phyloP scores from a whole-genome alignment of 2,113 vertebrate genomes.

The Hemichromis elongatus region DNA sequence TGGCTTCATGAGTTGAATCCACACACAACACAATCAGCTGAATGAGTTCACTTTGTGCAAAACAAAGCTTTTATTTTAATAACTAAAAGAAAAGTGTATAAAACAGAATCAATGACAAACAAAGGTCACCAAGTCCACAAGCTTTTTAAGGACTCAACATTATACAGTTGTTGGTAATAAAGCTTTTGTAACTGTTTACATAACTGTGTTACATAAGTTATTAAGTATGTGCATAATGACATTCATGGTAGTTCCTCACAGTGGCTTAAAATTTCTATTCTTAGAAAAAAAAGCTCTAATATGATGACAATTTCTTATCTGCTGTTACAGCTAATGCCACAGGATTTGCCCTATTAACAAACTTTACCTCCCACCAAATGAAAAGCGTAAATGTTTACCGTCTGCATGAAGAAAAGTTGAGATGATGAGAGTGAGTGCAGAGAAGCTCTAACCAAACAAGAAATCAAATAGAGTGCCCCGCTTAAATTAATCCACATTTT shows the following conservation, averaged over 20 bases:
- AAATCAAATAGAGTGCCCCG: slow-evolving; percentile 1
- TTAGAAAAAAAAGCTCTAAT: not conserved
- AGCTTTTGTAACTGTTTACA: slow-evolving; percentile 28
- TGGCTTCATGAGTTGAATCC: not conserved
- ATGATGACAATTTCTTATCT: not conserved
- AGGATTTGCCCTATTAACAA: not conserved
- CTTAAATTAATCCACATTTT: slow-evolving; percentile 48
- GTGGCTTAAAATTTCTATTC: not conserved
- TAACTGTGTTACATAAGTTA: slow-evolving; percentile 50
- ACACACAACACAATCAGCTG: not conserved
- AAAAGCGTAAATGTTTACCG: not conserved
- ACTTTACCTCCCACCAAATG: not conserved
- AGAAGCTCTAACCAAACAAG: slow-evolving; percentile 3
- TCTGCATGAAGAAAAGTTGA: not conserved
- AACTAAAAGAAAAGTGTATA: slow-evolving; percentile 22
- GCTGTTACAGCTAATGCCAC: not conserved
- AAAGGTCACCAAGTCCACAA: slow-evolving; percentile 8
- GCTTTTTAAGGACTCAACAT: not conserved
- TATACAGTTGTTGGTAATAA: not conserved
- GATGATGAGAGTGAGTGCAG: not conserved
- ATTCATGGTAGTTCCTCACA: slow-evolving; percentile 1
- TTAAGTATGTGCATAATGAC: slow-evolving; percentile 43
- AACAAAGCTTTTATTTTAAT: slow-evolving; percentile 44
- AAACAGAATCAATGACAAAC: slow-evolving; percentile 13
- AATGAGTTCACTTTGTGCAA: slow-evolving; percentile 6